A percentile compares a stretch with the other conserved stretches of the same genome.
Conservation (phyloP, 1,140 invertebrate genomes). For the Nephila pilipes region DNA sequence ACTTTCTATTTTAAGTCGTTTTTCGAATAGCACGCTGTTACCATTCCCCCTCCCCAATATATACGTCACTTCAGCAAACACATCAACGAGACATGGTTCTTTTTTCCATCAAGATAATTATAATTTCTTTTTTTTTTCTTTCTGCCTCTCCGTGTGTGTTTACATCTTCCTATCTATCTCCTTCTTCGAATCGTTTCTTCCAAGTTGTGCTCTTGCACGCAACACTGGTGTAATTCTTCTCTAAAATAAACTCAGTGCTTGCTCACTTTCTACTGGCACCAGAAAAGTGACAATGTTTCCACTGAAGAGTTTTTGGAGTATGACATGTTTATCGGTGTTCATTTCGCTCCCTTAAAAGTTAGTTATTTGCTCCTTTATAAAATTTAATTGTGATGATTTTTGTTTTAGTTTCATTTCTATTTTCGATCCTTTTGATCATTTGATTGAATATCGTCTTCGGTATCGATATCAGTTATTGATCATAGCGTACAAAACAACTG, state of each 20-base stretch:
- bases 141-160: conserved; percentile 19
- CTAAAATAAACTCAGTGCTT: not conserved
- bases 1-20: conserved; percentile 64
- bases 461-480: no score
- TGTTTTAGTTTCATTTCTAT: no score
- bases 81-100: conserved; percentile 43
- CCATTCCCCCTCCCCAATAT: not conserved
- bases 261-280: not conserved
- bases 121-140: conserved; percentile 44
- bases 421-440: no score
- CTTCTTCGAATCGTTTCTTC: not conserved
- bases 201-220: not conserved
- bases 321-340: no score
- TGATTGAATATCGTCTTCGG: no score
- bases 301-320: not conserved
- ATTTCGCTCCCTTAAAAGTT: no score
- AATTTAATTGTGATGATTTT: no score
- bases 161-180: conserved; percentile 31
- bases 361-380: no score
- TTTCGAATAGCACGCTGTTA: conserved; percentile 49
- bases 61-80: conserved; percentile 23
- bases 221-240: not conserved
- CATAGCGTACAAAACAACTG: no score
- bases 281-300: not conserved
- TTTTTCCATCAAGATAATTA: conserved; percentile 62